Base-by-base conservation (phyloP, 2,113 vertebrate species). In the Calcarius ornatus region DNA sequence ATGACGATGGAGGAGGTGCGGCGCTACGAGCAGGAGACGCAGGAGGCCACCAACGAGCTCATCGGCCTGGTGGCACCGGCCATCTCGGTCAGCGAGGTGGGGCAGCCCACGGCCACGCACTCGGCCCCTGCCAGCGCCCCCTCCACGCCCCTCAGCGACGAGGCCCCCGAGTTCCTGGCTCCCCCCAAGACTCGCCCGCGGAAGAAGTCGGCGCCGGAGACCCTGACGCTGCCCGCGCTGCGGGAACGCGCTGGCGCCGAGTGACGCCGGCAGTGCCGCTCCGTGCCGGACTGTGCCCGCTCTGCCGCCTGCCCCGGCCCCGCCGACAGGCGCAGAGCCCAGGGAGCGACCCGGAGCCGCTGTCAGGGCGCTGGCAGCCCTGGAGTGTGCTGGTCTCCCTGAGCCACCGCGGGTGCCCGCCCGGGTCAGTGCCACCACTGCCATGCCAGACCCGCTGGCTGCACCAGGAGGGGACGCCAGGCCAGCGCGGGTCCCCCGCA, bases 1-100 rank as follows among this genome's bases (percentile, higher is more conserved):
- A 98, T 98, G 98, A 97, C 97, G 3, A 98, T 98, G 97, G 96
- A 97, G 21, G 97, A 98, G 77, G 98, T 98, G 86, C 96, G 98
- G 31, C 95, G 95, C 73, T 98, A 97, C 24, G 98, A 98, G 96
- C 95, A 75, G 86, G 96, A 97, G 80, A 98, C 97, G 0, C 98
- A 98, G 93, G 97, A 97, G 80, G 98, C 98, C 87, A 98, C 98
- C 92, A 98, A 98, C 38, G 96, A 98, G 94, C 97, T 98, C 89
- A 94, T 98, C 21, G 98, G 98, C 30, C 70, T 93, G 72, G 93
- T 97, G 77, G 77, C 94, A 23, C 97, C 97, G 50, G 60, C 96
- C 88, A 96, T 98, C 77, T 94, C 97, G 7, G 94, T 98, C 84
- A 96, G 96, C 19, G 83, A 96, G 38, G 96, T 94, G 78, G 86